phyloP scores from a whole-genome alignment of 2,888 invertebrate genomes.

The Rhyacophila evoluta region DNA sequence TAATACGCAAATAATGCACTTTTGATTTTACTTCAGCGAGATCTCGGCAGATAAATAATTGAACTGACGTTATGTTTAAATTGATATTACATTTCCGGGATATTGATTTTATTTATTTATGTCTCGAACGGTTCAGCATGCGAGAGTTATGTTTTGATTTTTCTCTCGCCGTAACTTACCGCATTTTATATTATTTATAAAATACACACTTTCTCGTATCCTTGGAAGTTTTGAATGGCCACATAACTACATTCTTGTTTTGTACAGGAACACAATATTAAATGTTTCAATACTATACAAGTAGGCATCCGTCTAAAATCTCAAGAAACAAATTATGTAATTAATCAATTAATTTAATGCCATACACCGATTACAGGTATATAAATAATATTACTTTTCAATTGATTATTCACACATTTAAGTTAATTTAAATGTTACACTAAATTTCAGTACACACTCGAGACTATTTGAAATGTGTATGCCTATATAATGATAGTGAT shows the following conservation, averaged over 20 bases:
- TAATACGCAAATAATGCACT: neutral
- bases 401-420: too few relatives aligned
- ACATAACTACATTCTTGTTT: neutral
- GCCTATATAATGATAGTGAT: too few relatives aligned
- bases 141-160: neutral
- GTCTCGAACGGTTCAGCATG: neutral
- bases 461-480: too few relatives aligned
- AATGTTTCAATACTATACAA: too few relatives aligned
- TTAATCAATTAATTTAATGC: too few relatives aligned
- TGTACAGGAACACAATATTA: neutral
- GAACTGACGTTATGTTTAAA: neutral
- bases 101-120: slow-evolving; percentile 1
- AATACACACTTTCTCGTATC: neutral
- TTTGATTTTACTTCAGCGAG: neutral
- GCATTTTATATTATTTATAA: neutral
- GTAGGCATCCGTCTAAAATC: too few relatives aligned
- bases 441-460: too few relatives aligned
- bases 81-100: neutral
- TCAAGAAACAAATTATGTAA: too few relatives aligned
- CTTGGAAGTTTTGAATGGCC: neutral
- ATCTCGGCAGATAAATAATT: neutral
- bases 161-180: neutral
- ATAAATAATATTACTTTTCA: too few relatives aligned
- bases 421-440: too few relatives aligned
- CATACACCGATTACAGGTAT: too few relatives aligned